Conservation (phyloP, 1,140 invertebrate species). For the Dufourea novaeangliae region DNA sequence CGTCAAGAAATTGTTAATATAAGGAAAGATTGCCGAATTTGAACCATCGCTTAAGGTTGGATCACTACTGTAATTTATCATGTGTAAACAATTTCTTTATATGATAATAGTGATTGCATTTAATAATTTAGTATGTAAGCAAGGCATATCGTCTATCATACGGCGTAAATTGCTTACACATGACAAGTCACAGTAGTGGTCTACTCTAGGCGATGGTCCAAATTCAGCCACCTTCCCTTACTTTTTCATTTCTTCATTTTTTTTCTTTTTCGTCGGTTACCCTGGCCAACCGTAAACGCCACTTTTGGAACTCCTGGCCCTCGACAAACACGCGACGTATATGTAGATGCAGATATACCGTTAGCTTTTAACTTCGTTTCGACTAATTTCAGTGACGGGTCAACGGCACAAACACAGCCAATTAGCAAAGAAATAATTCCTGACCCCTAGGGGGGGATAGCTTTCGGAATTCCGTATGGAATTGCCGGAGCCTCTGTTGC, state of each 20-base stretch:
- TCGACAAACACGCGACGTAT: constrained; percentile 31
- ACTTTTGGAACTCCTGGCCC: background rate
- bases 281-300: constrained; percentile 21
- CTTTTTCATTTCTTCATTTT: background rate
- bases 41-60: too few species aligned
- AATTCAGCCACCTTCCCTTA: background rate
- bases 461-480: background rate
- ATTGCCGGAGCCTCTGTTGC: background rate
- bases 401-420: background rate
- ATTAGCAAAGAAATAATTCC: constrained; percentile 15
- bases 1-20: too few species aligned
- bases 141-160: too few species aligned
- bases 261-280: background rate
- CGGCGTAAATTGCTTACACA: too few species aligned
- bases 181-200: too few species aligned
- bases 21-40: too few species aligned
- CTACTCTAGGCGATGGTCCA: too few species aligned
- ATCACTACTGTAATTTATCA: too few species aligned
- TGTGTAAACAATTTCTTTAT: too few species aligned
- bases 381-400: constrained; percentile 18
- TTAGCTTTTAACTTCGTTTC: constrained; percentile 34
- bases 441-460: too few species aligned
- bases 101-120: too few species aligned
- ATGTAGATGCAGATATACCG: constrained; percentile 8
- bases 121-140: too few species aligned